Evolutionary conservation across 2,888 invertebrate species (phyloP), one percentile per base, ranked within the genome.

Genomic region (Caenorhabditis sinica): DNA sequence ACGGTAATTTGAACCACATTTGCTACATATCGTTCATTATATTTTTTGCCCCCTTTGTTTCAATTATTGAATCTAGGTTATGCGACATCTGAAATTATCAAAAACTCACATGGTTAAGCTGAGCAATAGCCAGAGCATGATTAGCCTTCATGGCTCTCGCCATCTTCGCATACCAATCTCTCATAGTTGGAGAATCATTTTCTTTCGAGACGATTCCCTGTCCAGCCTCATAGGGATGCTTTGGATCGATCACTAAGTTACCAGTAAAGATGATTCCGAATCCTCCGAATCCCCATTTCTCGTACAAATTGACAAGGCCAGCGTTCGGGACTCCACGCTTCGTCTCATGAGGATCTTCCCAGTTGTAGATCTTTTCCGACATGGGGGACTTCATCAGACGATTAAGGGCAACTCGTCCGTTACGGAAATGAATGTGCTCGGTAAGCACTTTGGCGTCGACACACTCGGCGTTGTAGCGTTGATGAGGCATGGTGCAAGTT

Each of bases 221-320:
- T 8, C 86, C 86, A 23, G 83, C 83, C n/a, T 81, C 85, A 33
- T 89, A 87, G 17, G 84, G 76, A 69, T 90, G 81, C n/a, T 77
- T 79, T 56, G 86, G 87, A 66, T 89, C 87, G 61, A 89, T 86
- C n/a, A 72, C 66, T 13, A 87, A 73, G 68, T 90, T 90, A 61
- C 90, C 90, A 53, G 87, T 88, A 25, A 90, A 73, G 23, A 90
- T 83, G 40, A 89, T 79, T 63, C 90, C 90, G 45, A 87, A 90
- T 2, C 88, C 88, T 11, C 90, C 90, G 61, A 88, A 86, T 49
- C 85, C 86, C 86, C 87, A 90, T 63, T 90, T 90, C 25, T 85
- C 81, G 56, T 90, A 90, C n/a, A 86, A 36, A 45, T 87, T 80
- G 43, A 87, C 80, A 17, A 87, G 60, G 15, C 81, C 51, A 33